Evolutionary conservation across 2,113 vertebrate species (phyloP).

Genomic region (Megaleporinus macrocephalus): DNA sequence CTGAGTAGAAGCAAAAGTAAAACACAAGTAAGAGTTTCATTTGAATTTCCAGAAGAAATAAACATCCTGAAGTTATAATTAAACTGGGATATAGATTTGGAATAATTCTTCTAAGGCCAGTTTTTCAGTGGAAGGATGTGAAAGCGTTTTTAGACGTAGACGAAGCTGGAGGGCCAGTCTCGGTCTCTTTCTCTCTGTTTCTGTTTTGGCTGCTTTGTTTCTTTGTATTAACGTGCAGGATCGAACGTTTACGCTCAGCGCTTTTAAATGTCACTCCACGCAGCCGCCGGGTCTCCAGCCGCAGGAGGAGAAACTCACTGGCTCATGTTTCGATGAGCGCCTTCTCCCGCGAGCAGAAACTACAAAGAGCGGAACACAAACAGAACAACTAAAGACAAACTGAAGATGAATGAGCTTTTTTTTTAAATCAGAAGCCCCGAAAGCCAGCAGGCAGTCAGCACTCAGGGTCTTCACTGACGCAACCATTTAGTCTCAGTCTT

Average conservation of each 20-base stretch:
- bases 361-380: background rate
- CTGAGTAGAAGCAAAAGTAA: too few relatives aligned
- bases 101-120: too few relatives aligned
- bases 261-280: conserved; percentile 19
- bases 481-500: background rate
- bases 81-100: too few relatives aligned
- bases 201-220: background rate
- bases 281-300: conserved; percentile 13
- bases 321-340: background rate
- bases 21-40: too few relatives aligned
- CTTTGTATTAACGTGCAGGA: background rate
- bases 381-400: background rate
- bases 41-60: too few relatives aligned
- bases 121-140: too few relatives aligned
- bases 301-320: background rate
- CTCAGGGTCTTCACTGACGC: background rate
- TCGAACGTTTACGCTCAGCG: background rate
- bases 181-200: background rate
- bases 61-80: too few relatives aligned
- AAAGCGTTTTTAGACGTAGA: too few relatives aligned
- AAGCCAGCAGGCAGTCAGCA: background rate
- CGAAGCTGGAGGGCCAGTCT: background rate
- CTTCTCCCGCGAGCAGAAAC: background rate
- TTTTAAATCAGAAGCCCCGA: background rate
- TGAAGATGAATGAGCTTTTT: background rate